These are phyloP conservation scores for Mesopsocus fuscifrons DNA, from an alignment of 2,888 invertebrate species.

Conservation along the genomic window DNA sequence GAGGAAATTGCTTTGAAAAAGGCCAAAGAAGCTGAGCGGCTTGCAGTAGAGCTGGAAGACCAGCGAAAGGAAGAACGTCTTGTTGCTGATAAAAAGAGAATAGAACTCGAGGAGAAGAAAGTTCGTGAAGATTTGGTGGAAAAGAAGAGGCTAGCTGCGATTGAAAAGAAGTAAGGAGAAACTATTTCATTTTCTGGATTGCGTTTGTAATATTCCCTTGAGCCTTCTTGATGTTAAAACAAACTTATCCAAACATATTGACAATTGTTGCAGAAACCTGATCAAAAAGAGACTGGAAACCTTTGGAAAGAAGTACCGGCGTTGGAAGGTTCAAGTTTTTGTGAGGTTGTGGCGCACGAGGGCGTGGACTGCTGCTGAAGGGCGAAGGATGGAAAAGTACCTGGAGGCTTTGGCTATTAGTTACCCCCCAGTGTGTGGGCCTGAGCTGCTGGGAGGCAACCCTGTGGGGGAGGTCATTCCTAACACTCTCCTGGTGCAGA, in stretches of 20 bases:
- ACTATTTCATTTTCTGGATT: too few species aligned
- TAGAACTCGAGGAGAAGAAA: neutral
- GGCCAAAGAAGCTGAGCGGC: conserved; percentile 5
- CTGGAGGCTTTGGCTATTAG: neutral
- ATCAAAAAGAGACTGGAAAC: neutral
- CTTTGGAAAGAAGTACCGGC: neutral
- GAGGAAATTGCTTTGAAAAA: too few species aligned
- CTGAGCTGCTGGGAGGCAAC: neutral
- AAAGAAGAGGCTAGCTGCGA: neutral
- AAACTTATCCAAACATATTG: too few species aligned
- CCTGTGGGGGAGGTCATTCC: conserved; percentile 3
- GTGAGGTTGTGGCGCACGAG: neutral
- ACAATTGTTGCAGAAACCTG: too few species aligned
- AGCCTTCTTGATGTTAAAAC: too few species aligned
- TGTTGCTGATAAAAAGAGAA: neutral
- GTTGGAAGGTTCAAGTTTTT: neutral
- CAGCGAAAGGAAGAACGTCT: too few species aligned
- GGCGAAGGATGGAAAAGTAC: neutral
- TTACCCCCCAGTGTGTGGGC: neutral
- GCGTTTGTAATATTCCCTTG: too few species aligned
- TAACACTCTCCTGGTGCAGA: neutral
- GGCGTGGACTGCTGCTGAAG: conserved; percentile 2
- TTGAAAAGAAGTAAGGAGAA: conserved; percentile 1
- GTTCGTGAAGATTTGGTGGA: neutral
- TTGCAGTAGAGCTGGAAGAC: too few species aligned